Evolutionary conservation across 2,888 invertebrate species (phyloP).

Genomic region (Plebejus anna): DNA sequence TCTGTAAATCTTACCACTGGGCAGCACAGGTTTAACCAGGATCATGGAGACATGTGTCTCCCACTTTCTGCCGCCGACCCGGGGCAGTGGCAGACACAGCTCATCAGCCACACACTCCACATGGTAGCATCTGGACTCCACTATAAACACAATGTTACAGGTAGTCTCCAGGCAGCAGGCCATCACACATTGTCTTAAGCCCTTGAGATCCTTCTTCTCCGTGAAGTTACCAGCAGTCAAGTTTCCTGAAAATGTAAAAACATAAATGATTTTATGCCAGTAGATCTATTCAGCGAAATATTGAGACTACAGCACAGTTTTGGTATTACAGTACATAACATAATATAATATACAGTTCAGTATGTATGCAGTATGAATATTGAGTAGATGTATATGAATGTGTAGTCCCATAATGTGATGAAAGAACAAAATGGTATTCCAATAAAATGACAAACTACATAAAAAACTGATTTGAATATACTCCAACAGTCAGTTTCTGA

Average conservation of each 20-base stretch:
- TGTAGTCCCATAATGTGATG: too few relatives aligned
- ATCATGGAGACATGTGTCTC: slow-evolving; percentile 86
- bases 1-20: slow-evolving; percentile 63
- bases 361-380: too few relatives aligned
- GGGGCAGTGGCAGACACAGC: slow-evolving; percentile 84
- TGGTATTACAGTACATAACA: too few relatives aligned
- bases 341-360: too few relatives aligned
- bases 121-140: slow-evolving; percentile 87
- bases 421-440: too few relatives aligned
- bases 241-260: slow-evolving; percentile 58
- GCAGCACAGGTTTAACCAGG: slow-evolving; percentile 84
- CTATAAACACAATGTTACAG: slow-evolving; percentile 90
- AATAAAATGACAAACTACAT: too few relatives aligned
- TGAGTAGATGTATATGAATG: too few relatives aligned
- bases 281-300: too few relatives aligned
- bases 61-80: slow-evolving; percentile 71
- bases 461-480: too few relatives aligned
- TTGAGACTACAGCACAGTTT: too few relatives aligned
- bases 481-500: too few relatives aligned
- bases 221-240: slow-evolving; percentile 81
- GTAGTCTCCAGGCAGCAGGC: slow-evolving; percentile 82
- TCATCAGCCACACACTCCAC: slow-evolving; percentile 86
- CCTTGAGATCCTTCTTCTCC: slow-evolving; percentile 71
- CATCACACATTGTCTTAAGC: slow-evolving; percentile 82
- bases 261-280: neutral